Evolutionary conservation across 2,888 invertebrate genomes (phyloP), one percentile per base, ranked within the genome.

Genomic region (Magallana nippona): DNA sequence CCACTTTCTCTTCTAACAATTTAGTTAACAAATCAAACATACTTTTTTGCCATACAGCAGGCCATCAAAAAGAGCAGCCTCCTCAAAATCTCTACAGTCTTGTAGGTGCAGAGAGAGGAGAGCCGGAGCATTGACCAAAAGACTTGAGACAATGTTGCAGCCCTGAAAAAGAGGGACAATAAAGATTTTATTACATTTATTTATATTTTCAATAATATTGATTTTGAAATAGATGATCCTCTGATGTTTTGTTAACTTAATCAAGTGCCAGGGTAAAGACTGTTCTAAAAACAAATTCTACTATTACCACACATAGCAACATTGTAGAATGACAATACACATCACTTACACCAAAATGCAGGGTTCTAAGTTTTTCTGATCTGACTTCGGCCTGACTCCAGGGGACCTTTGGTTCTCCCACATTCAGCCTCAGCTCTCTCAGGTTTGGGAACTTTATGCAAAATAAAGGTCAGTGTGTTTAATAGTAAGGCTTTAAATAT

Each of bases 21-120:
- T n/a, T n/a, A n/a, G n/a, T 79, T 55, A 79, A 81, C 81, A 55
- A n/a, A n/a, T n/a, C n/a, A n/a, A n/a, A 83, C 79, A 62, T 84
- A 88, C 88, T 84, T 85, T 78, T 82, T 86, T 86, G n/a, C 89
- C 89, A 87, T 87, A 85, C 44, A 89, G 62, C 17, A 89, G 83
- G 44, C 87, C 87, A 83, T 89, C 88, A 55, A 89, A 62, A 0
- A 89, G 13, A 22, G 87, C 87, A 56, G 83, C 82, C 77, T 89
- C 89, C 13, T 83, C 60, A 56, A 89, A 84, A 63, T 87, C 88
- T 55, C 84, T 78, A 78, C 89, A 89, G 44, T 86, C 81, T 2
- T 79, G 78, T 32, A 88, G 55, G 2, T 57, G 83, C 55, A 89
- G 80, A 15, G 71, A 63, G 17, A 62, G 55, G 11, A 89, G 82